Base-by-base conservation (phyloP, 1,140 invertebrate genomes). In the Neomicropteryx cornuta region DNA sequence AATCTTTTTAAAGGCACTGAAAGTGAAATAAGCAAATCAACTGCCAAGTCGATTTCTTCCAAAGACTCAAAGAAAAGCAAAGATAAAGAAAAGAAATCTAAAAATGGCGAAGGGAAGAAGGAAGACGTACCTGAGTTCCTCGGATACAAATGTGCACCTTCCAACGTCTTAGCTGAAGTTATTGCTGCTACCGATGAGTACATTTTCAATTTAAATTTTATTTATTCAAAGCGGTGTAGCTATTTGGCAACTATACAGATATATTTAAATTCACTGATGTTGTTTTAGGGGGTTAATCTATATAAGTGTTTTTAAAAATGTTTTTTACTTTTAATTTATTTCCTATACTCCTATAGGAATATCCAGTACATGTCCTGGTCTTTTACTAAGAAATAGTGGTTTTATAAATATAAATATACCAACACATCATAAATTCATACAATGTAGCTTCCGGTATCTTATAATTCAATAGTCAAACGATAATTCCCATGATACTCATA, bases 61-160 rank as follows among this genome's bases (percentile, higher is more conserved):
- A 82, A 78, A 50, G 83, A 83, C 38, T 85, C 81, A 0, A 85
- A 82, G 48, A 73, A 71, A 46, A 81, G 78, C 18, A 79, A 83
- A 68, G 66, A 80, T 48, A 68, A 70, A 51, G 70, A 72, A 14
- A 72, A 51, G 18, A 71, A 73, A 50, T 72, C 72, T 2, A 68
- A 71, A 42, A 53, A 55, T 17, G 55, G 53, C 1, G 70, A 73
- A 33, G 53, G 64, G 13, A 63, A 63, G 39, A 70, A 71, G 24
- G 71, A 77, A 45, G 75, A 77, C 32, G 67, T 70, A 27, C 73
- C 79, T 48, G 70, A 76, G 42, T 51, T 63, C 45, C 52, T 52
- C 35, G 62, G 58, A 37, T 73, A 68, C 31, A 74, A 73, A 54
- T 71, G 73, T 35, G 60, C 59, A 20, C 55, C 66, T 8, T 77